Base-by-base conservation (phyloP, 2,888 invertebrate species). In the Tetropium fuscum region DNA sequence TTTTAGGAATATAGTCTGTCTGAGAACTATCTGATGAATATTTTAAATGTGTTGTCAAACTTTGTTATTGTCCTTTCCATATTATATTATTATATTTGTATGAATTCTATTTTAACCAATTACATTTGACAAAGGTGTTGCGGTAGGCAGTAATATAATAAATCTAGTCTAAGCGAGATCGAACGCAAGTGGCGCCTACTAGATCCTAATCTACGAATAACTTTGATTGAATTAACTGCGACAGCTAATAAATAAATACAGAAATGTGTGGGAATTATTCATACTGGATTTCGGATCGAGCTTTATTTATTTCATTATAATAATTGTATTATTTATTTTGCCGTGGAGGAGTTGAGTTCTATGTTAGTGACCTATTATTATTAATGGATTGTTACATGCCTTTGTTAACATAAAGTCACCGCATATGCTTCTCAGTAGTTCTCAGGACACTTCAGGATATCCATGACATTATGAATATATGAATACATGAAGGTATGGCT, bases 181-280 rank as follows among this genome's bases (percentile, higher is more conserved):
- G 43, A 32, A 49, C 19, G 36, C 57, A 57, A 57, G 57, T 57
- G 57, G 57, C 57, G 57, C 57, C 57, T 57, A 41, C 34, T 27
- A 49, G 57, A 57, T 57, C 19, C 47, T 51, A 48, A 47, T 47
- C 40, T 45, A 18, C 19, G 38, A 48, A 47, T 48, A 57, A 25
- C 32, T 57, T 55, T 57, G 49, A 57, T 57, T 56, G 55, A 47
- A 56, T 56, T 34, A 51, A 40, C 27, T 40, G 4, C 15, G 51
- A 51, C 51, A 51, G 51, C 27, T 40, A 40, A 51, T 40, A 51
- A 40, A 40, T 40, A 25, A 18, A 40, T 40, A 27, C 20, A 36
- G 27, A 38, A 51, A 25, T 51, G 51, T 51, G 51, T 51, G 40
- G 51, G 51, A 40, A 19, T 38, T 25, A 27, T 51, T 51, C 40